Evolutionary conservation across 2,797 vertebrate genomes (phyloP).

Genomic region (Myotis planiceps): DNA sequence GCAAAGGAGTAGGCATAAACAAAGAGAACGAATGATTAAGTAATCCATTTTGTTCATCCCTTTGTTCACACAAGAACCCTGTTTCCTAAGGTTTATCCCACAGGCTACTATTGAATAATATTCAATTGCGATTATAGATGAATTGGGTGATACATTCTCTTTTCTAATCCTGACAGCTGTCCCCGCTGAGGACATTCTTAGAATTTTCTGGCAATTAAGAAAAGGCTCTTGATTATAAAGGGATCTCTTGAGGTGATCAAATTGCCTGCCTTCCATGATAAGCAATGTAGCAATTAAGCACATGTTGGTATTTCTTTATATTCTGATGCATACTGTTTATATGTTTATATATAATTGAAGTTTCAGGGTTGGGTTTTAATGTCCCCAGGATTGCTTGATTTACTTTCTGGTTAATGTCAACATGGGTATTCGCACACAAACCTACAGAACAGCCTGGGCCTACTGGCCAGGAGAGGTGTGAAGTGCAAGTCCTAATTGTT

Average conservation of each 20-base stretch:
- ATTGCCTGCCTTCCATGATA: neutral
- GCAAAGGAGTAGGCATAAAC: neutral
- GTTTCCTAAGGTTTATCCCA: neutral
- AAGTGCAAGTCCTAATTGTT: neutral
- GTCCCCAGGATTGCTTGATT: neutral
- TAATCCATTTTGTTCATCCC: neutral
- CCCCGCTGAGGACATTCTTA: neutral
- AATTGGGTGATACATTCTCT: neutral
- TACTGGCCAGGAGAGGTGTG: neutral
- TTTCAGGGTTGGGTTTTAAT: neutral
- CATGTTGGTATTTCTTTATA: neutral
- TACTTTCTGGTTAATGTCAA: neutral
- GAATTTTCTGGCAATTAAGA: conserved; percentile 12
- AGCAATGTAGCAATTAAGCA: neutral
- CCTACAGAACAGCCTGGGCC: neutral
- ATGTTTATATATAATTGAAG: neutral
- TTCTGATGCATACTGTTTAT: neutral
- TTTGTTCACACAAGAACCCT: neutral
- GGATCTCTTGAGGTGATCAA: neutral
- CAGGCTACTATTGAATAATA: neutral
- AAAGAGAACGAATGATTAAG: neutral
- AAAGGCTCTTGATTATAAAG: neutral
- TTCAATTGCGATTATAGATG: neutral
- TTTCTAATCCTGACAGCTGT: neutral
- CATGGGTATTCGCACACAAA: neutral